These are phyloP conservation scores for Dendroctonus valens DNA, from an alignment of 1,140 invertebrate species.

Conservation along the genomic window DNA sequence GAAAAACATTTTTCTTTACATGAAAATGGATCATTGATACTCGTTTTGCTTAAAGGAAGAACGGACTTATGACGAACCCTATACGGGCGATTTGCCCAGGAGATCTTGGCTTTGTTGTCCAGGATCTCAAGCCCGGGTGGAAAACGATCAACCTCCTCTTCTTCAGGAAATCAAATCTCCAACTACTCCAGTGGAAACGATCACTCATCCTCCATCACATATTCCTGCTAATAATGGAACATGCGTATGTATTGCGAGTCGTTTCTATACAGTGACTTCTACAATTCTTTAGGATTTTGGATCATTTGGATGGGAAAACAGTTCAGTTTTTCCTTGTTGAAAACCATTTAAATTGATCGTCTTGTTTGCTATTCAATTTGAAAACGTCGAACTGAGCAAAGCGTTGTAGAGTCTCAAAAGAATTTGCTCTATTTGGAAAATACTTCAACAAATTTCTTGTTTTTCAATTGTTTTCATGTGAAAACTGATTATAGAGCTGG, in stretches of 20 bases:
- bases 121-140: slow-evolving; percentile 42
- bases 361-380: too few species aligned
- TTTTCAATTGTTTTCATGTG: too few species aligned
- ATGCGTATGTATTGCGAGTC: slow-evolving; percentile 45
- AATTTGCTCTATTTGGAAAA: too few species aligned
- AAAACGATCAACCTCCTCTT: slow-evolving; percentile 43
- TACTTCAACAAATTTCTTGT: too few species aligned
- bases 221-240: slow-evolving; percentile 38
- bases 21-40: slow-evolving; percentile 1
- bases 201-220: slow-evolving; percentile 44
- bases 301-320: too few species aligned
- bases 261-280: too few species aligned
- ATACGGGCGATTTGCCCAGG: slow-evolving; percentile 45
- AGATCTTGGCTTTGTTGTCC: slow-evolving; percentile 50
- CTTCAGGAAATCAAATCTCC: slow-evolving; percentile 38
- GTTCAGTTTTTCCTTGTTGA: too few species aligned
- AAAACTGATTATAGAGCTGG: too few species aligned
- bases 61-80: slow-evolving; percentile 50
- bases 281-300: too few species aligned
- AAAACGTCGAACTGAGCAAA: too few species aligned
- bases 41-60: slow-evolving; percentile 38
- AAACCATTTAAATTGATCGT: too few species aligned
- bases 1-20: not conserved
- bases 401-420: too few species aligned
- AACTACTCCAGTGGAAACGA: slow-evolving; percentile 38